Base-by-base conservation (phyloP, 2,113 vertebrate species). In the Falco punctatus region DNA sequence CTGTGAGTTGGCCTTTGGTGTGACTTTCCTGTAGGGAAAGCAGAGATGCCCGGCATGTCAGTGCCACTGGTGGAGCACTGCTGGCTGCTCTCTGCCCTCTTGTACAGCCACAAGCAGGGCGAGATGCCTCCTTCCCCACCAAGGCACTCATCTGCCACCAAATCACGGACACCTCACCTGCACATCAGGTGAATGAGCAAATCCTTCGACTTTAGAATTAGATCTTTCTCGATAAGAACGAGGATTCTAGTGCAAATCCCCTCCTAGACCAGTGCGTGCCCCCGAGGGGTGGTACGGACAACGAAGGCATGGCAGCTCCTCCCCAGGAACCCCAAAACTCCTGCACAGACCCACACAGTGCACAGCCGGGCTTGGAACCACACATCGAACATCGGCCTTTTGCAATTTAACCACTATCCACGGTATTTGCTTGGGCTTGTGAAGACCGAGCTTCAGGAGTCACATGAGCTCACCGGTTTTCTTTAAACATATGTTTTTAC, bases 271-370 rank as follows among this genome's bases (percentile, higher is more conserved):
- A 3, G 17, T 16, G 8, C 21, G 48, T 79, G 66, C 17, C 52
- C 7, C 6, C n/a, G 71, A 1, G 0, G 40, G 11, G 32, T 40
- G 30, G 2, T 51, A 33, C 0, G 0, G 46, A 70, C 32, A 23
- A 74, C 0, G 1, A 42, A 21, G 26, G 55, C 0, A 6, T 0
- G 1, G 18, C 35, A 88, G 17, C 12, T 91, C 48, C 48, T 48
- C 11, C 19, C 21, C 10, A 16, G 51, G 55, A 81, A 28, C 2
- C 15, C n/a, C 81, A 51, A 42, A 84, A 81, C 12, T 81, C 44
- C 61, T 42, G 20, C 21, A 32, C 33, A 55, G 1, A 20, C 2
- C 40, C 78, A 52, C 0, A 0, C 3, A 55, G 46, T 0, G 0
- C 10, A 9, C 30, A 78, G 42, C 32, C 9, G 0, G 2, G 15